A percentile compares a stretch with the other conserved stretches of the same genome.
Evolutionary conservation across 1,140 invertebrate species (phyloP).

Genomic region (Musca vetustissima): DNA sequence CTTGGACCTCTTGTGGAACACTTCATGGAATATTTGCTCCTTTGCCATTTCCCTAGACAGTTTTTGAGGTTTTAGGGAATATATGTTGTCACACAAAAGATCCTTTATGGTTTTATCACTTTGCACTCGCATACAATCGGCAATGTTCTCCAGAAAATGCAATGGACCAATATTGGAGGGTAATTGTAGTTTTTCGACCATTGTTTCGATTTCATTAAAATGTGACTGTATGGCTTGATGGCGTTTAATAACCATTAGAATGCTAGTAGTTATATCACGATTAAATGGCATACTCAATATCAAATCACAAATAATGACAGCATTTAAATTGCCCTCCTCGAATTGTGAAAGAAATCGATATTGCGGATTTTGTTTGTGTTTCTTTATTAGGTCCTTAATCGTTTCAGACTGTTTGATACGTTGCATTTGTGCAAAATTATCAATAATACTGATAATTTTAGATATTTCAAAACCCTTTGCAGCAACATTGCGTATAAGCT

Average conservation of each 20-base stretch:
- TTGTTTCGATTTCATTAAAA: constrained; percentile 6
- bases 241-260: constrained; percentile 43
- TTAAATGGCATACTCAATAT: constrained; percentile 48
- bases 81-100: constrained; percentile 32
- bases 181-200: not conserved
- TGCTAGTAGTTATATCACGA: constrained; percentile 47
- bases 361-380: constrained; percentile 37
- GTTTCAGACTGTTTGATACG: constrained; percentile 40
- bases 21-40: constrained; percentile 34
- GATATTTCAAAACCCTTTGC: constrained; percentile 45
- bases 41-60: constrained; percentile 40
- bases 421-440: constrained; percentile 52
- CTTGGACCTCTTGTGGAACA: constrained; percentile 32
- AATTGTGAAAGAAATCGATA: constrained; percentile 44
- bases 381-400: constrained; percentile 34
- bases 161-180: constrained; percentile 40
- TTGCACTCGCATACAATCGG: constrained; percentile 44
- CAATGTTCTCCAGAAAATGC: constrained; percentile 43
- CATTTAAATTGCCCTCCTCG: constrained; percentile 44
- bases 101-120: constrained; percentile 29
- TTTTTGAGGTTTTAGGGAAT: constrained; percentile 36
- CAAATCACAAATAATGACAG: constrained; percentile 44
- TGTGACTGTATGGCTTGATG: constrained; percentile 35
- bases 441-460: constrained; percentile 50
- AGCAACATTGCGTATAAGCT: constrained; percentile 48